phyloP scores from a whole-genome alignment of 1,140 invertebrate species.

The Leptopilina clavipes region DNA sequence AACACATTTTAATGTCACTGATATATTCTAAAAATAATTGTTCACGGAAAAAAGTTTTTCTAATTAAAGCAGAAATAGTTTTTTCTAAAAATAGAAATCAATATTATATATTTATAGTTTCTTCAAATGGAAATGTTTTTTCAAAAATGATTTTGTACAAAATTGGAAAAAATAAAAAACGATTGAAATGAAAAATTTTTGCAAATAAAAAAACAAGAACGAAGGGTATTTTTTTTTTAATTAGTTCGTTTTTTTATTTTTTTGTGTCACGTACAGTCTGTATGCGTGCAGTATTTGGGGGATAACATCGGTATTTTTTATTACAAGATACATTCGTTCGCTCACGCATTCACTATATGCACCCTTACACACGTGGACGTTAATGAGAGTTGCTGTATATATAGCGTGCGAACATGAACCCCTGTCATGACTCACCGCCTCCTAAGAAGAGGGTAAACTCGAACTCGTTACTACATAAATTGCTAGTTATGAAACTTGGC shows the following conservation, averaged over 20 bases:
- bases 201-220: neutral
- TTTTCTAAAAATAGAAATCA: no score
- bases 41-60: no score
- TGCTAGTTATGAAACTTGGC: slow-evolving; percentile 15
- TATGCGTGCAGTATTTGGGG: slow-evolving; percentile 4
- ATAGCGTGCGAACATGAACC: slow-evolving; percentile 30
- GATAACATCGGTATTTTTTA: slow-evolving; percentile 29
- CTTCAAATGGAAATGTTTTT: no score
- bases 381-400: slow-evolving; percentile 29
- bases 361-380: slow-evolving; percentile 17
- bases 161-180: no score
- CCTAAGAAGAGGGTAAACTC: slow-evolving; percentile 7
- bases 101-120: no score
- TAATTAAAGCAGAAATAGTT: no score
- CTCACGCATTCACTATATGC: neutral
- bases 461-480: slow-evolving; percentile 17
- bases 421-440: slow-evolving; percentile 28
- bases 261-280: neutral
- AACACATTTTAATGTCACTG: neutral
- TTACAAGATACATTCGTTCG: slow-evolving; percentile 1
- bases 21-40: no score
- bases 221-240: neutral
- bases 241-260: neutral
- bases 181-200: no score
- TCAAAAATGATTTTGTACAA: no score